These are phyloP conservation scores for Bathynomus jamesi DNA, from an alignment of 1,140 invertebrate species.

Conservation along the genomic window DNA sequence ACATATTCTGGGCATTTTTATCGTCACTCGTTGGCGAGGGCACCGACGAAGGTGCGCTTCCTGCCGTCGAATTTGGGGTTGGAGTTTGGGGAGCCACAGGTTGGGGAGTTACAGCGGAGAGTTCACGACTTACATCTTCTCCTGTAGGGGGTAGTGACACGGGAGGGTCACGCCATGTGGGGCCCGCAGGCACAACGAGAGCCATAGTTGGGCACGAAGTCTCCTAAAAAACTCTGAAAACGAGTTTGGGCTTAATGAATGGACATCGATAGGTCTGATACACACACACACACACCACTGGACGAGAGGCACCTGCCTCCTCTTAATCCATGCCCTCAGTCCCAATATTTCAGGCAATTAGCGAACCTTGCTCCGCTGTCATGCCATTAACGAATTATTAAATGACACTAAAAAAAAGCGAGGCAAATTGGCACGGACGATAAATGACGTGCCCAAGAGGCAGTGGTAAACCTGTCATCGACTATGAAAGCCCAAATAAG, in stretches of 20 bases:
- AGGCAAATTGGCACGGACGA: too few relatives aligned
- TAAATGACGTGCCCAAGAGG: too few relatives aligned
- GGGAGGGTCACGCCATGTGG: conserved; percentile 36
- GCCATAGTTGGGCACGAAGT: conserved; percentile 28
- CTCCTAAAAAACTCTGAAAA: conserved; percentile 23
- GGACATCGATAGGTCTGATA: conserved; percentile 14
- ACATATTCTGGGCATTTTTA: conserved; percentile 69
- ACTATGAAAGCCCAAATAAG: too few relatives aligned
- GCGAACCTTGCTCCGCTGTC: too few relatives aligned
- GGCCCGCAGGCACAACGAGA: conserved; percentile 24
- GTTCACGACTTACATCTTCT: conserved; percentile 34
- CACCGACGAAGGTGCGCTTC: conserved; percentile 29
- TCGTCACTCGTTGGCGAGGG: conserved; percentile 31
- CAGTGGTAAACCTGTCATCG: too few relatives aligned
- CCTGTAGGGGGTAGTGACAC: conserved; percentile 32
- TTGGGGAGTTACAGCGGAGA: conserved; percentile 35
- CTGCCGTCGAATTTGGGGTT: conserved; percentile 36
- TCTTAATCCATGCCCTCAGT: too few relatives aligned
- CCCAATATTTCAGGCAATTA: too few relatives aligned
- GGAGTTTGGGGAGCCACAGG: conserved; percentile 34
- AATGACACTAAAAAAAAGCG: too few relatives aligned
- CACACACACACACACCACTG: conserved; percentile 16
- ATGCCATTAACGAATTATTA: too few relatives aligned
- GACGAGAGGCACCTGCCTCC: too few relatives aligned
- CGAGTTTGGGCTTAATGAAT: conserved; percentile 17